phyloP scores from a whole-genome alignment of 2,113 vertebrate species.

The Odontophorus gujanensis region DNA sequence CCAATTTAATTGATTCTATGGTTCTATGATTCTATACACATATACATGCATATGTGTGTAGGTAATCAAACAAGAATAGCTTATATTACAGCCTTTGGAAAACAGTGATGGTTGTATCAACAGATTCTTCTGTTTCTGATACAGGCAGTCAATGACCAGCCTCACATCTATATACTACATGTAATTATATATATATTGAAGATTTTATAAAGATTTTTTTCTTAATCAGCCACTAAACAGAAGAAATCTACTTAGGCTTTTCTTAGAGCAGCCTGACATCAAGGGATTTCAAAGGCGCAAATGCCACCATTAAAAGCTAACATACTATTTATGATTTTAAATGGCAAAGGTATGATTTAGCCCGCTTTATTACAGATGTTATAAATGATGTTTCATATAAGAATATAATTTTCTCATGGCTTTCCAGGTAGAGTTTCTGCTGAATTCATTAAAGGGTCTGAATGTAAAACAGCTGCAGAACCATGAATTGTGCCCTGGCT shows the following conservation, averaged over 20 bases:
- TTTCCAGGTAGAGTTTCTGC: constrained; percentile 56
- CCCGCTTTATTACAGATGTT: constrained; percentile 44
- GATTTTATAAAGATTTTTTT: neutral
- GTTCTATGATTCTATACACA: neutral
- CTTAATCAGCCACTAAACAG: neutral
- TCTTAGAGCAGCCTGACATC: constrained; percentile 40
- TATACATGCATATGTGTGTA: neutral
- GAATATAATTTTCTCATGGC: constrained; percentile 31
- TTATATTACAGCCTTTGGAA: neutral
- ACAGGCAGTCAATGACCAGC: neutral
- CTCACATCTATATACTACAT: neutral
- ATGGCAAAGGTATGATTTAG: constrained; percentile 43
- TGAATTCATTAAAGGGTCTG: constrained; percentile 22
- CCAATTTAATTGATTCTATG: no score
- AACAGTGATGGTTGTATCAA: neutral
- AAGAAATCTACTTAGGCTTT: constrained; percentile 17
- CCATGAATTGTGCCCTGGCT: neutral
- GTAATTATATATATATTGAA: neutral
- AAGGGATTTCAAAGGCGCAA: constrained; percentile 50
- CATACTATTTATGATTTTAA: constrained; percentile 38
- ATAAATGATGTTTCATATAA: constrained; percentile 31
- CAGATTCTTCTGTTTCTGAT: constrained; percentile 19
- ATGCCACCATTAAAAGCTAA: constrained; percentile 39
- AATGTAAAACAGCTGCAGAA: constrained; percentile 57
- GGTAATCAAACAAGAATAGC: neutral